Evolutionary conservation across 2,113 vertebrate species (phyloP).

Genomic region (Taxidea taxus): DNA sequence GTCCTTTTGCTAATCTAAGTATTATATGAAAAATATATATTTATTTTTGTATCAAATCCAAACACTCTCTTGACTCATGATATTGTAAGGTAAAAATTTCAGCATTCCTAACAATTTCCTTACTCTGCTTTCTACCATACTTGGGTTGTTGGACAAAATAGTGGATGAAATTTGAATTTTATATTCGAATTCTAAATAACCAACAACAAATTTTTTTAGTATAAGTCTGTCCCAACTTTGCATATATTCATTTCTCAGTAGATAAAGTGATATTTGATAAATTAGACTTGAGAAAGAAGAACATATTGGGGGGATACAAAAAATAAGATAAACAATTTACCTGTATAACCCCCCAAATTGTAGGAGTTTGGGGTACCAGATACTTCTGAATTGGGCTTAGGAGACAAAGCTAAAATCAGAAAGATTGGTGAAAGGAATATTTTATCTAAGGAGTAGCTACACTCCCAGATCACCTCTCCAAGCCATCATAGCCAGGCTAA

Average conservation of each 20-base stretch:
- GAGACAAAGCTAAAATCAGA: not conserved
- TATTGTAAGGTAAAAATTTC: not conserved
- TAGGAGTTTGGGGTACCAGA: not conserved
- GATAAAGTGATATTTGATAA: not conserved
- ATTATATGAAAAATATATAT: not conserved
- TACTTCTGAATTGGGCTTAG: not conserved
- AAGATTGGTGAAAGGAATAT: not conserved
- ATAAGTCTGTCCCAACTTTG: not conserved
- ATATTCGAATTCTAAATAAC: conserved; percentile 8
- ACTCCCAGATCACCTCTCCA: not conserved
- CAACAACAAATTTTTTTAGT: not conserved
- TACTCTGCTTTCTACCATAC: not conserved
- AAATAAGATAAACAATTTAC: not conserved
- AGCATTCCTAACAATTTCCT: not conserved
- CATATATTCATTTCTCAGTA: not conserved
- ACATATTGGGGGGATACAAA: not conserved
- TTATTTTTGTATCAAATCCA: not conserved
- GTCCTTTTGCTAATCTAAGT: not conserved
- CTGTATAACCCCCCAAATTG: not conserved
- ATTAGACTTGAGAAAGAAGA: not conserved
- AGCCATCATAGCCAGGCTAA: not conserved
- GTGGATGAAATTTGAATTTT: not conserved
- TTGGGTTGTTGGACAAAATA: not conserved
- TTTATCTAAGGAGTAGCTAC: not conserved
- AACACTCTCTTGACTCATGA: not conserved